A percentile compares a stretch with the other conserved stretches of the same genome.
These are phyloP conservation scores for Esox lucius DNA, from an alignment of 2,797 vertebrate species.

Conservation along the genomic window DNA sequence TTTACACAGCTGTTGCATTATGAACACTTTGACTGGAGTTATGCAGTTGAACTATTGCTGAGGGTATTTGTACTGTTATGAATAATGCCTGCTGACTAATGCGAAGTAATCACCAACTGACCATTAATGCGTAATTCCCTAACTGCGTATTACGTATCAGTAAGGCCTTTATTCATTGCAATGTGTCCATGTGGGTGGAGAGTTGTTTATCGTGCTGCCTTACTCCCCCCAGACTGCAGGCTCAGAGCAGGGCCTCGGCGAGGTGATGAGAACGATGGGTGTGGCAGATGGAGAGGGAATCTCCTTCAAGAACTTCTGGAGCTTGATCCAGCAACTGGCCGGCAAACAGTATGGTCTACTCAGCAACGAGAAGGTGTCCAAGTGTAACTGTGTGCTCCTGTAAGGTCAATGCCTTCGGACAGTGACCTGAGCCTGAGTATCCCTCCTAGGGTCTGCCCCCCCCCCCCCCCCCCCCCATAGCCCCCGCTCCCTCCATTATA, in stretches of 20 bases:
- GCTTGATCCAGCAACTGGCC: constrained; percentile 72
- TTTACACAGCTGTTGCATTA: not conserved
- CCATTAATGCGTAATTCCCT: not conserved
- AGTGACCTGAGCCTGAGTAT: not conserved
- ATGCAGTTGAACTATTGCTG: not conserved
- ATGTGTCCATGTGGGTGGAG: not conserved
- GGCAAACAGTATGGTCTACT: constrained; percentile 58
- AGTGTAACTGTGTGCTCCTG: constrained; percentile 71
- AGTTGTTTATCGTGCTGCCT: not conserved
- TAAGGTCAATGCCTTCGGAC: constrained; percentile 48
- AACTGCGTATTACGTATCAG: not conserved
- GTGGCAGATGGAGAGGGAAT: constrained; percentile 75
- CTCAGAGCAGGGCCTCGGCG: constrained; percentile 63
- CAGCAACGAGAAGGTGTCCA: constrained; percentile 52
- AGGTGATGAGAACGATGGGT: constrained; percentile 70
- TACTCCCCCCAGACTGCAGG: constrained; percentile 25
- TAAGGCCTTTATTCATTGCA: not conserved
- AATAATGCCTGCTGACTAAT: not conserved
- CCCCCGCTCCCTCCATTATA: not conserved
- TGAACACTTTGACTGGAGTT: not conserved
- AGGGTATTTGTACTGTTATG: not conserved
- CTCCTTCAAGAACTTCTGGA: constrained; percentile 79
- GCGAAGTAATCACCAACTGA: no score
- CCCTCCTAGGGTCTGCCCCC: no score
- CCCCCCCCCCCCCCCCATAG: not conserved